Base-by-base conservation (phyloP, 2,797 vertebrate genomes). In the Platyrinchus mystaceus region DNA sequence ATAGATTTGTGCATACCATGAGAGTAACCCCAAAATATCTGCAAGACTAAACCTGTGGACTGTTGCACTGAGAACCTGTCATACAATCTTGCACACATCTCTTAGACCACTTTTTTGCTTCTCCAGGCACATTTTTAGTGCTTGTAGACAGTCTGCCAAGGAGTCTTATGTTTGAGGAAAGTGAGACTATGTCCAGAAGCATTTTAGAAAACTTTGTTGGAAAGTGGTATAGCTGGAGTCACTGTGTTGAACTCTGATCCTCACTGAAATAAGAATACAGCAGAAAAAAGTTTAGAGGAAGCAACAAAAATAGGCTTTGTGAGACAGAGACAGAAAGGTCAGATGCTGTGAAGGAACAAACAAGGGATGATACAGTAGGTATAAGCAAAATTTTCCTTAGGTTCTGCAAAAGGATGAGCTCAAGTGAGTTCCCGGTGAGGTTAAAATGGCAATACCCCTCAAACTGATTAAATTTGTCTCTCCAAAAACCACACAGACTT, bases 291-390 rank as follows among this genome's bases (percentile, higher is more conserved):
- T 91, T 85, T 70, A 77, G 56, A 91, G 44, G 50, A 87, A 94
- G 64, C 71, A 91, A 74, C 47, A 85, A 78, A 93, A 93, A 69
- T 39, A 75, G 66, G 30, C 52, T 86, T 7, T 84, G 43, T 84
- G 73, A 91, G 44, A 79, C 59, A 91, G 87, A 79, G 64, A n/a
- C 49, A 85, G 90, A 95, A 85, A 95, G 79, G 73, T 94, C 91
- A 93, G 76, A 55, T 85, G 49, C 55, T 70, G 62, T 66, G 76
- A 83, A 94, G 89, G 84, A 94, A 55, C 62, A 94, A 91, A 87
- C 75, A 89, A 68, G 62, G 62, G 8, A 73, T 75, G 79, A 66
- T 87, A 84, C 32, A 55, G 43, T 52, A 89, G 73, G 43, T 66
- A 78, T 76, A 94, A 90, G 87, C 85, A 93, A 91, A 84, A 59